Conservation (phyloP, 64 coral and sea anemone genomes). For the Montipora capricornis region DNA sequence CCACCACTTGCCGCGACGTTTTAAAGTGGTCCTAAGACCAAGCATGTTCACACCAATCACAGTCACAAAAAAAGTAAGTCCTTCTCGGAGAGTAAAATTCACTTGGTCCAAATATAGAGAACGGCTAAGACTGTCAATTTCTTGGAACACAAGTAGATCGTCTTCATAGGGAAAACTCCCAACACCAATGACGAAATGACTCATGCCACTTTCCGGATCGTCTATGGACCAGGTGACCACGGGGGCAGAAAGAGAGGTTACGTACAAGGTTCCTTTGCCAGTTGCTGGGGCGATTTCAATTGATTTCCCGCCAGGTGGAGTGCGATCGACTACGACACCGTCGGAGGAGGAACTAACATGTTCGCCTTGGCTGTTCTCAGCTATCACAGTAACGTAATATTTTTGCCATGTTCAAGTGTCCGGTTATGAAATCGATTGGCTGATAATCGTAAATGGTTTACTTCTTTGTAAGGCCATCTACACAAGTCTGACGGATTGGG, state of each 20-base stretch:
- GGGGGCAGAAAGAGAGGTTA: slow-evolving; percentile 77
- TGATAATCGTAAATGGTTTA: slow-evolving; percentile 28
- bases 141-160: slow-evolving; percentile 32
- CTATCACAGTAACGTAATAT: slow-evolving; percentile 83
- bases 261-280: slow-evolving; percentile 67
- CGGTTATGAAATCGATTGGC: slow-evolving; percentile 80
- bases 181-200: slow-evolving; percentile 59
- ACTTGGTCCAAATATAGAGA: slow-evolving; percentile 80
- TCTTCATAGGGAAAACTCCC: slow-evolving; percentile 76
- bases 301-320: slow-evolving; percentile 41
- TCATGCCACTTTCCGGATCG: slow-evolving; percentile 84
- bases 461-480: slow-evolving; percentile 70
- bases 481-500: slow-evolving; percentile 42
- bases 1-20: too few relatives aligned
- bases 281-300: slow-evolving; percentile 66
- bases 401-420: slow-evolving; percentile 71
- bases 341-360: slow-evolving; percentile 69
- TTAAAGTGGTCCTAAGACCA: too few relatives aligned
- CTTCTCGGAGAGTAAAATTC: slow-evolving; percentile 1
- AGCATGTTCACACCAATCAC: too few relatives aligned
- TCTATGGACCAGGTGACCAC: slow-evolving; percentile 76
- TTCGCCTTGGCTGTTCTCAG: slow-evolving; percentile 76
- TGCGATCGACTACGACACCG: slow-evolving; percentile 81
- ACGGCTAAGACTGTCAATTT: slow-evolving; percentile 49
- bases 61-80: too few relatives aligned